These are phyloP conservation scores for Neosalanx taihuensis DNA, from an alignment of 2,797 vertebrate species.

Conservation along the genomic window DNA sequence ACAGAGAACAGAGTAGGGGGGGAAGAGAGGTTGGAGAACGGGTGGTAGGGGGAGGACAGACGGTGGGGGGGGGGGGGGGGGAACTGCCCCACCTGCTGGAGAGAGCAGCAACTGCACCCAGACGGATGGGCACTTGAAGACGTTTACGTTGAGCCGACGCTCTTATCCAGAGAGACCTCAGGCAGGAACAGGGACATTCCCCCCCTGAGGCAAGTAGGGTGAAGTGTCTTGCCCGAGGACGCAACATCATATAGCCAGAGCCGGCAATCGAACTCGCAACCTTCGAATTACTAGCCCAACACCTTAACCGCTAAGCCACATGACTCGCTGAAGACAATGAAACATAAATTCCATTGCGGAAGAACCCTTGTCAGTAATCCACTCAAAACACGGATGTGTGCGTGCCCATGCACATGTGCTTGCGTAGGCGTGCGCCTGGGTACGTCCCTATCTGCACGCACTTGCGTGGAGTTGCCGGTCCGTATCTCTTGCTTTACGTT, in stretches of 20 bases:
- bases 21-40: neutral
- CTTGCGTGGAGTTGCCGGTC: too few relatives aligned
- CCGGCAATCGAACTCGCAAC: too few relatives aligned
- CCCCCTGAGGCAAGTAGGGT: too few relatives aligned
- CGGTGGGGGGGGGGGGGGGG: neutral
- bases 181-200: too few relatives aligned
- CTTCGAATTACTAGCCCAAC: too few relatives aligned
- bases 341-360: neutral
- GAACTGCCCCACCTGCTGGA: constrained; percentile 17
- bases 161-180: too few relatives aligned
- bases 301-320: too few relatives aligned
- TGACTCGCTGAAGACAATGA: neutral
- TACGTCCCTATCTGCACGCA: neutral
- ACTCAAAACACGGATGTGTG: neutral
- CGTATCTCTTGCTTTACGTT: too few relatives aligned
- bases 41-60: too few relatives aligned
- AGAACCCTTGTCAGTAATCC: constrained; percentile 29
- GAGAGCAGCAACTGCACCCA: neutral
- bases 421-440: neutral
- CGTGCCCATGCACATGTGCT: neutral
- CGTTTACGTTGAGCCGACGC: too few relatives aligned
- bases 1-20: neutral
- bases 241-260: too few relatives aligned
- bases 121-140: neutral
- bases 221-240: too few relatives aligned